phyloP scores from a whole-genome alignment of 2,888 invertebrate species.

The Oegoconia quadripuncta region DNA sequence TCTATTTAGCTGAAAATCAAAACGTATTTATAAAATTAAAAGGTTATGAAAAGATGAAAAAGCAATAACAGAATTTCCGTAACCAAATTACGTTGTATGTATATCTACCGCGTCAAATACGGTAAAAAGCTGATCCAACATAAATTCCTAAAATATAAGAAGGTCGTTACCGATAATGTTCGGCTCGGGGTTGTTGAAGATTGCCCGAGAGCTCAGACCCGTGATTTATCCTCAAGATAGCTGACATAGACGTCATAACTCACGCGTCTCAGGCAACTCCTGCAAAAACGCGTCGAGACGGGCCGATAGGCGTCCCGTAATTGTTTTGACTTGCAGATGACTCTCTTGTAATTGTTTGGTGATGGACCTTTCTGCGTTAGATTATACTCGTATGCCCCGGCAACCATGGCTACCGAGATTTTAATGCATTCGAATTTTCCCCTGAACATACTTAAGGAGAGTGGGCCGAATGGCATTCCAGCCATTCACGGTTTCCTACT shows the following conservation, averaged over 20 bases:
- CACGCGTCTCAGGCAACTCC: conserved; percentile 29
- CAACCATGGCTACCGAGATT: too few relatives aligned
- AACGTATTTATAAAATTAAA: too few relatives aligned
- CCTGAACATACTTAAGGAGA: too few relatives aligned
- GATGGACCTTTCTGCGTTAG: conserved; percentile 5
- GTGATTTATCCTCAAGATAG: conserved; percentile 59
- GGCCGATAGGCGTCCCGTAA: conserved; percentile 43
- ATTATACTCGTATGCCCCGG: too few relatives aligned
- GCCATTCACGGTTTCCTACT: too few relatives aligned
- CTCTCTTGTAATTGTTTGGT: conserved; percentile 5
- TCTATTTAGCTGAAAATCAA: too few relatives aligned
- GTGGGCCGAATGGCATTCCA: too few relatives aligned
- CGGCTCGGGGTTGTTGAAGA: conserved; percentile 27
- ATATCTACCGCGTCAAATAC: neutral
- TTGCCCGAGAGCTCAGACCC: conserved; percentile 27
- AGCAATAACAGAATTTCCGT: too few relatives aligned
- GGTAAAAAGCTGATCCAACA: conserved; percentile 12
- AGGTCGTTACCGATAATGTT: conserved; percentile 53
- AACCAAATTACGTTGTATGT: too few relatives aligned
- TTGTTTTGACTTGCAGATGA: conserved; percentile 47
- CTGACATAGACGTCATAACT: conserved; percentile 60
- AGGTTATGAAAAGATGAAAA: too few relatives aligned
- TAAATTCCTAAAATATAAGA: conserved; percentile 34
- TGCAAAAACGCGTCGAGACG: conserved; percentile 53
- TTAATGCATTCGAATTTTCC: too few relatives aligned